Base-by-base conservation (phyloP, 53 echinoderm and acorn worm genomes). In the Apostichopus leukothele region DNA sequence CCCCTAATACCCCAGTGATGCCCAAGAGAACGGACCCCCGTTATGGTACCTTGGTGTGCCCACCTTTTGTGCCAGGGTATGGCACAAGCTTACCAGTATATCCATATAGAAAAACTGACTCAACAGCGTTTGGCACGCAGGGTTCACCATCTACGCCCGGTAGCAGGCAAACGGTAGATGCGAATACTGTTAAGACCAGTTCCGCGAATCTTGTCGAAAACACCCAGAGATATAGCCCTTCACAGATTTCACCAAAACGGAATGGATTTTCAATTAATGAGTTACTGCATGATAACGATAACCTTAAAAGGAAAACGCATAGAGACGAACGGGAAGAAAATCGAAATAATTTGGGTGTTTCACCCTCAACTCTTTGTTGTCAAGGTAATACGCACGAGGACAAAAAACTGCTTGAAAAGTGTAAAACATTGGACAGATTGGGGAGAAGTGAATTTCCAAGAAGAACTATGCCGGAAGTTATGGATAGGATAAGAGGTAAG, bases 401-500 rank as follows among this genome's bases (percentile, higher is more conserved):
- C 22, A 54, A 81, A 81, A 53, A 59, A 81, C 59, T 81, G n/a
- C 60, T 81, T 6, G 81, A 81, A 81, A 81, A 81, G 55, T 81
- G 81, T 59, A 81, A 81, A 81, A 81, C 54, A 22, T 59, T 81
- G 51, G 81, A 81, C 12, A 54, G 81, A 55, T 25, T 53, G 57
- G 55, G 81, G 4, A 81, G 23, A 81, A 54, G 51, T 59, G 81
- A 81, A 11, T 54, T 21, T 21, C 81, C 53, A 23, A 81, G 81
- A 55, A 59, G 81, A 22, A 55, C 7, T 51, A 59, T 51, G 5
- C 39, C 81, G 22, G 81, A 81, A 18, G 81, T 81, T 3, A 81
- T 81, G 21, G 81, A 81, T 9, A 81, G 81, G 55, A 54, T 81
- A 54, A 53, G 81, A 81, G 81, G 81, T 81, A 81, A 81, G 81